Conservation (phyloP, 35 echinoderm and acorn worm species). For the Apostichopus japonicus region DNA sequence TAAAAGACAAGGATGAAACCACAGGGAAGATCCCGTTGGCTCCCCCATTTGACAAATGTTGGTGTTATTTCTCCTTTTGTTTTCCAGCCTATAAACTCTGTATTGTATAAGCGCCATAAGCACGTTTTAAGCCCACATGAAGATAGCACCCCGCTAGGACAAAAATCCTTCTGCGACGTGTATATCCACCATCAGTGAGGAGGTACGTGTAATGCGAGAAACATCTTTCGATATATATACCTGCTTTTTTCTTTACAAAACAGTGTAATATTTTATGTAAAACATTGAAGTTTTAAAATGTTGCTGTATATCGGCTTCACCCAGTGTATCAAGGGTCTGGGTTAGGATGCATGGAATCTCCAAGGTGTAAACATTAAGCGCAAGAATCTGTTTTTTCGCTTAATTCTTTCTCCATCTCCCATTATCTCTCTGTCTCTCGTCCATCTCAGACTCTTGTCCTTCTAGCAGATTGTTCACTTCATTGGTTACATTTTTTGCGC, state of each 20-base stretch:
- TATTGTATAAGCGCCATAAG: neutral
- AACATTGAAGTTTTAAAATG: conserved; percentile 29
- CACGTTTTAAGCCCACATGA: neutral
- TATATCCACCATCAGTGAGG: neutral
- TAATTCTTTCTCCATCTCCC: neutral
- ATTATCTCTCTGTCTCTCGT: neutral
- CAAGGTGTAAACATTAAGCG: neutral
- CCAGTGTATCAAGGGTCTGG: too few species aligned
- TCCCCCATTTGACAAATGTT: too few species aligned
- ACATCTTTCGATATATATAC: neutral
- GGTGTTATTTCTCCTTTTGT: neutral
- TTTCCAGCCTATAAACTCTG: neutral
- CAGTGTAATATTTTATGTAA: conserved; percentile 33
- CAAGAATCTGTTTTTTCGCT: neutral
- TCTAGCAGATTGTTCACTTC: too few species aligned
- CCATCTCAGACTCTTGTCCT: too few species aligned
- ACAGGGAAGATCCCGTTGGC: neutral
- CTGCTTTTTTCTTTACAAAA: neutral
- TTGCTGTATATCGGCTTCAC: too few species aligned
- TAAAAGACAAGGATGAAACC: neutral
- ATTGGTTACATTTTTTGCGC: too few species aligned
- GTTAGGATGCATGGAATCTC: neutral
- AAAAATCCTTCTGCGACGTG: neutral
- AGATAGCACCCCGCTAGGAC: conserved; percentile 10
- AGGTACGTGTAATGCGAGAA: neutral